Conservation (phyloP, 2,888 invertebrate species). For the Julus scanicus region DNA sequence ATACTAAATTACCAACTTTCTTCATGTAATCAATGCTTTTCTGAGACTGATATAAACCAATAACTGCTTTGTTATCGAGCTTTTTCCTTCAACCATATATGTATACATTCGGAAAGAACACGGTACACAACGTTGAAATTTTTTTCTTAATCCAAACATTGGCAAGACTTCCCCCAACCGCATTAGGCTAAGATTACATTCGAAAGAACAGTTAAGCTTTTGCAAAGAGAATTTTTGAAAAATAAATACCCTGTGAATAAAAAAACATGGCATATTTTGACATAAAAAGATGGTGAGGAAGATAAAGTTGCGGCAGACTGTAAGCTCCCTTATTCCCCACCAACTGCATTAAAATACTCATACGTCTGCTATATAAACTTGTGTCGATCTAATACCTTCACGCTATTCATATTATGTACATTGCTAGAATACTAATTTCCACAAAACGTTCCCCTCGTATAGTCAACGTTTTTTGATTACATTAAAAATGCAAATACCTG, state of each 20-base stretch:
- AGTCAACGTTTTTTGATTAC: conserved; percentile 47
- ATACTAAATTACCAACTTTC: no score
- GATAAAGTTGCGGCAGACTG: background rate
- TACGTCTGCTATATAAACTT: background rate
- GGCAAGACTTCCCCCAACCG: background rate
- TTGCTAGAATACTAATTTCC: conserved; percentile 27
- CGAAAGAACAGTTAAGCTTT: conserved; percentile 5
- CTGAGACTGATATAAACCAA: no score
- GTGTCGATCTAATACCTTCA: background rate
- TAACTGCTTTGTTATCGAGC: no score
- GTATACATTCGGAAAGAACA: no score
- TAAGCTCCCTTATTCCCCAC: background rate
- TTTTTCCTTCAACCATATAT: no score
- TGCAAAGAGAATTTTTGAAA: background rate
- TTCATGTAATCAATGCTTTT: no score
- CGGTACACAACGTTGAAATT: background rate
- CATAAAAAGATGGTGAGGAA: background rate
- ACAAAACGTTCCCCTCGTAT: conserved; percentile 26
- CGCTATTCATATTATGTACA: background rate
- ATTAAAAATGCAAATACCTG: conserved; percentile 52
- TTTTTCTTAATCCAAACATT: conserved; percentile 13
- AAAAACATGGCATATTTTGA: background rate
- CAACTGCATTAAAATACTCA: conserved; percentile 13
- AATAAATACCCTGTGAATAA: background rate
- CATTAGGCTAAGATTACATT: background rate